These are phyloP conservation scores for Hippoglossus stenolepis DNA, from an alignment of 2,113 vertebrate species.

Conservation along the genomic window DNA sequence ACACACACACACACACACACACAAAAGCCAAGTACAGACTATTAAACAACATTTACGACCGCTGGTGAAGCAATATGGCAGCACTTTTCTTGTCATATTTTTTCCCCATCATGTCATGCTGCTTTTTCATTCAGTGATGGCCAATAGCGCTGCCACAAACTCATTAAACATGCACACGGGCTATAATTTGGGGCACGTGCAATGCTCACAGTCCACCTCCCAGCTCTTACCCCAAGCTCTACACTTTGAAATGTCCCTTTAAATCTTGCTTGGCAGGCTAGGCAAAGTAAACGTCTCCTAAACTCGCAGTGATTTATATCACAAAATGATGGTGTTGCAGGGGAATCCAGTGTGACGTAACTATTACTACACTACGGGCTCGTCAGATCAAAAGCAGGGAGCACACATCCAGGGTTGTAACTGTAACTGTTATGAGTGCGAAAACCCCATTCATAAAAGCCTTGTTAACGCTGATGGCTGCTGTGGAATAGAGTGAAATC, in stretches of 20 bases:
- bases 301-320: conserved; percentile 60
- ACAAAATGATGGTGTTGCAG: conserved; percentile 33
- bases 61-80: conserved; percentile 52
- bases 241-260: conserved; percentile 55
- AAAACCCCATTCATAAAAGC: conserved; percentile 51
- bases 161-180: conserved; percentile 62
- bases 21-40: conserved; percentile 44
- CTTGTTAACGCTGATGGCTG: conserved; percentile 47
- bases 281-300: conserved; percentile 47
- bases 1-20: not conserved
- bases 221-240: conserved; percentile 18
- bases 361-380: conserved; percentile 24
- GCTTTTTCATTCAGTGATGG: conserved; percentile 46
- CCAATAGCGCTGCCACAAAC: conserved; percentile 56
- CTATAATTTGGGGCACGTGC: conserved; percentile 47
- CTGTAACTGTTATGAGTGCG: conserved; percentile 52
- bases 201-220: conserved; percentile 38
- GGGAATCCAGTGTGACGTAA: conserved; percentile 45
- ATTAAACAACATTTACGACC: conserved; percentile 73
- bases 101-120: conserved; percentile 54
- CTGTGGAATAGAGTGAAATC: conserved; percentile 52
- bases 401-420: conserved; percentile 38
- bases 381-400: conserved; percentile 62
- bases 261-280: conserved; percentile 55
- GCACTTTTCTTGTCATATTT: conserved; percentile 65